A percentile compares a stretch with the other conserved stretches of the same genome.
Evolutionary conservation across 2,113 vertebrate genomes (phyloP).

Genomic region (Entelurus aequoreus): DNA sequence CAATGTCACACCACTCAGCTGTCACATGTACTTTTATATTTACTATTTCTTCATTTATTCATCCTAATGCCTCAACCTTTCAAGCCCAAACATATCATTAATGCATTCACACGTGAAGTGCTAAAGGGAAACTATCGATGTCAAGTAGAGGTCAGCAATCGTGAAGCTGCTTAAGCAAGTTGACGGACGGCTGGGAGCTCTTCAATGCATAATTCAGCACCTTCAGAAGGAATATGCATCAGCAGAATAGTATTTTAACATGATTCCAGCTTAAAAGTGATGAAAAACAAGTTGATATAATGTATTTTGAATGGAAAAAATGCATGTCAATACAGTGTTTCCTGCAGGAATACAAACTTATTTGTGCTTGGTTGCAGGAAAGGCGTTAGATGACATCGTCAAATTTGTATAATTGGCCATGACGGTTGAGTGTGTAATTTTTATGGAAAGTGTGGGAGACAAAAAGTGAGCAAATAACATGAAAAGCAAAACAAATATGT

Average conservation of each 20-base stretch:
- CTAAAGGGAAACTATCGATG: background rate
- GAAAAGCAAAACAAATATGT: no score
- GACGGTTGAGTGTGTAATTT: no score
- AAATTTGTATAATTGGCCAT: no score
- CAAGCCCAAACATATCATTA: background rate
- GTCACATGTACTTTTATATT: constrained; percentile 3
- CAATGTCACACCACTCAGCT: constrained; percentile 17
- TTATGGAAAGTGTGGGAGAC: no score
- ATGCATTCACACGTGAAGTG: background rate
- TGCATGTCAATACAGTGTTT: background rate
- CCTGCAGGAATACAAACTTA: no score
- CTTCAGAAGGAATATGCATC: background rate
- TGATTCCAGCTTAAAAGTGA: no score
- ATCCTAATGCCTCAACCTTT: background rate
- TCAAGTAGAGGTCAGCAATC: background rate
- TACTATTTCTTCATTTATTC: constrained; percentile 9
- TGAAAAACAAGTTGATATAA: background rate
- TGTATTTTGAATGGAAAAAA: background rate
- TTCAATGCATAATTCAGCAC: constrained; percentile 2
- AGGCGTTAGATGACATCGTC: no score
- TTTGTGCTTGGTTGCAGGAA: no score
- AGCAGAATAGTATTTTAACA: no score
- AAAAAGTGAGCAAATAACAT: no score
- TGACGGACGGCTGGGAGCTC: background rate
- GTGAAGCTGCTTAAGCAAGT: no score